phyloP scores from a whole-genome alignment of 2,888 invertebrate species.

The Sycophila texana region DNA sequence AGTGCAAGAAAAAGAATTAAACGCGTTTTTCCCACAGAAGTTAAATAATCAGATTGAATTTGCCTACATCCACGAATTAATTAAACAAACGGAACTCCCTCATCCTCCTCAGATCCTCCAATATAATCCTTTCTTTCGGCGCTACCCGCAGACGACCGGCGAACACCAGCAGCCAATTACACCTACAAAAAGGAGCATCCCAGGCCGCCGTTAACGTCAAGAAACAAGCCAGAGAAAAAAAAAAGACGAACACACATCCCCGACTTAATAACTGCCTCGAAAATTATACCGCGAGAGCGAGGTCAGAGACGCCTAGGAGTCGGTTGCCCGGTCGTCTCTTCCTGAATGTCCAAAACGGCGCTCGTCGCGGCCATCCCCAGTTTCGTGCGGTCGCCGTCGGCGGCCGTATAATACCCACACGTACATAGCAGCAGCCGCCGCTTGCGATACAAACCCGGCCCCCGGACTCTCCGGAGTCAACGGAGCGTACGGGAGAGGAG shows the following conservation, averaged over 20 bases:
- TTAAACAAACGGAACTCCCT: too few relatives aligned
- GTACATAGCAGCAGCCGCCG: background rate
- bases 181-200: background rate
- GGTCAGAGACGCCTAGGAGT: background rate
- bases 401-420: background rate
- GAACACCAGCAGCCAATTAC: slow-evolving; percentile 4
- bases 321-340: background rate
- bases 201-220: background rate
- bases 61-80: background rate
- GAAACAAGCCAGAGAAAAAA: background rate
- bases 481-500: background rate
- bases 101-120: too few relatives aligned
- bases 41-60: slow-evolving; percentile 5
- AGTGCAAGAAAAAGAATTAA: too few relatives aligned
- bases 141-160: background rate
- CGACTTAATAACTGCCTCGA: slow-evolving; percentile 6
- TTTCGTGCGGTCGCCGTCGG: slow-evolving; percentile 6
- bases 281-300: slow-evolving; percentile 8
- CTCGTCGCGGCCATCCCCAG: slow-evolving; percentile 20
- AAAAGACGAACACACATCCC: background rate
- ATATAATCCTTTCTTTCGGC: background rate
- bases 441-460: background rate
- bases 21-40: background rate
- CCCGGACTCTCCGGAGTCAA: background rate
- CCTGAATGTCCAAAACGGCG: background rate